Base-by-base conservation (phyloP, 2,113 vertebrate species). In the Triplophysa rosa region DNA sequence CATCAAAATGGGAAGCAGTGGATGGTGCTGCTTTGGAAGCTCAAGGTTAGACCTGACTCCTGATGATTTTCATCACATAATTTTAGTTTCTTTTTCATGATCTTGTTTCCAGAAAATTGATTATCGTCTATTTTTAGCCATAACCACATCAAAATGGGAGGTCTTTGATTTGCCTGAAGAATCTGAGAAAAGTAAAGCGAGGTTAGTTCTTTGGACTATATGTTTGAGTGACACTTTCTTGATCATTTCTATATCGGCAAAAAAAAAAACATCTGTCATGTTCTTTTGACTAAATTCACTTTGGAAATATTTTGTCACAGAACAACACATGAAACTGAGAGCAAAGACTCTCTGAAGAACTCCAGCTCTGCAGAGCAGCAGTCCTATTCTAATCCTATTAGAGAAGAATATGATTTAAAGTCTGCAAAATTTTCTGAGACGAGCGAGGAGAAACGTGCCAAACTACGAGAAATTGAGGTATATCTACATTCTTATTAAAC, bases 71-170 rank as follows among this genome's bases (percentile, higher is more conserved):
- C 2, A 23, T 37, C 29, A 49, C 1, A 16, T 26, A 67, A 21
- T 73, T n/a, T 62, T 47, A 11, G 14, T 29, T 73, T 61, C 12
- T 21, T 10, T 33, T 59, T 2, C 68, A n/a, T 17, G 24, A 3
- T 0, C 12, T 58, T 58, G 10, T 49, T 17, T 47, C 23, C 56
- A n/a, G 2, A 61, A 59, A 1, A 68, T n/a, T 65, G n/a, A 58
- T 49, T 83, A n/a, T 54, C 0, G 74, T 84, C 70, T 81, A 24
- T 87, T 29, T 85, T 3, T 77, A 99, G 98, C 98, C 85, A 95
- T 98, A 77, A 99, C 96, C 21, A 98, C 98, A 77, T 99, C 98
- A 24, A 99, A 99, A 86, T 99, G 98, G 98, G 98, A 99, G 81
- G 83, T 94, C 56, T 97, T 99, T 91, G 98, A 99, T 84, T 95